Evolutionary conservation across 1,140 invertebrate species (phyloP).

Genomic region (Drosophila triauraria): DNA sequence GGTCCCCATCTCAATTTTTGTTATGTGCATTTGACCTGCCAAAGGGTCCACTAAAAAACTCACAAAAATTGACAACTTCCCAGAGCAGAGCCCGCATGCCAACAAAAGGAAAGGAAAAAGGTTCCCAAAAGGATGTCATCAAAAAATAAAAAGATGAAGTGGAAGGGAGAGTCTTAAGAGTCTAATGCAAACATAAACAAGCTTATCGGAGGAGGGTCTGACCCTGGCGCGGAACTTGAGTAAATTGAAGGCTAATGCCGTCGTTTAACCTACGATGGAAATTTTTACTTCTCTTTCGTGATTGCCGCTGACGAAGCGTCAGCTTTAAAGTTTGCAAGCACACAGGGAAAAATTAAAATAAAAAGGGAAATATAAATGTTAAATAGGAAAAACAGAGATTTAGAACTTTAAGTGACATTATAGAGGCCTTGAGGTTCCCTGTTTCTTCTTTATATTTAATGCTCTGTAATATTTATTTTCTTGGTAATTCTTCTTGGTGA

Average conservation of each 20-base stretch:
- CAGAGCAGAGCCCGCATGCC: constrained; percentile 18
- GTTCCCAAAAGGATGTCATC: constrained; percentile 54
- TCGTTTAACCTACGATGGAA: constrained; percentile 62
- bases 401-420: too few relatives aligned
- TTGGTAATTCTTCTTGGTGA: neutral
- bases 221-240: constrained; percentile 25
- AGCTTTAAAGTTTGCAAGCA: constrained; percentile 36
- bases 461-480: neutral
- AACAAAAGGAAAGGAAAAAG: constrained; percentile 13
- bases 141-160: constrained; percentile 42
- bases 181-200: constrained; percentile 77
- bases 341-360: neutral
- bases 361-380: neutral
- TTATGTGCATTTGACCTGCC: constrained; percentile 53
- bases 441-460: neutral
- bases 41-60: constrained; percentile 60
- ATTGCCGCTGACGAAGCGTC: constrained; percentile 60
- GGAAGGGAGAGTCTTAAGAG: constrained; percentile 15
- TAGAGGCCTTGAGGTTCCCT: neutral
- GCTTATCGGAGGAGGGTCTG: constrained; percentile 59
- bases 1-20: constrained; percentile 40
- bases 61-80: constrained; percentile 61
- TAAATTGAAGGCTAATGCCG: constrained; percentile 69
- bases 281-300: constrained; percentile 47
- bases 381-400: neutral